phyloP scores from a whole-genome alignment of 2,113 vertebrate species.

The Setophaga kirtlandii region DNA sequence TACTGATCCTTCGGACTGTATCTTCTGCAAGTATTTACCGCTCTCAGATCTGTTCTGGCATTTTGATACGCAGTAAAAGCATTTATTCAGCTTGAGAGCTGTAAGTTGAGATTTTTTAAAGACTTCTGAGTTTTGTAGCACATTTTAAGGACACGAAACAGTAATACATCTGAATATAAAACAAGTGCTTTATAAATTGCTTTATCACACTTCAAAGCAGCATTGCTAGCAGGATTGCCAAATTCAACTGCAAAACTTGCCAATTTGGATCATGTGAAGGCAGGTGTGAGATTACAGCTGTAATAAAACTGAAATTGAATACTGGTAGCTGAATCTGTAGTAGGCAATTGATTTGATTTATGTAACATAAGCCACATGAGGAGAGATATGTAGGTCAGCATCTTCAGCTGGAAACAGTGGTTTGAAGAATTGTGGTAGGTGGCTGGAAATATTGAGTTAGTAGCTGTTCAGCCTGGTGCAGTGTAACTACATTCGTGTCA shows the following conservation, averaged over 20 bases:
- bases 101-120: conserved; percentile 6
- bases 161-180: conserved; percentile 60
- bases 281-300: conserved; percentile 53
- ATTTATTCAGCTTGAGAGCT: conserved; percentile 29
- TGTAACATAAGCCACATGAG: conserved; percentile 34
- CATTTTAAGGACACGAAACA: conserved; percentile 46
- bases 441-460: background rate
- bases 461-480: background rate
- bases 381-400: conserved; percentile 55
- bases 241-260: conserved; percentile 55
- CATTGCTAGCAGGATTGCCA: conserved; percentile 17
- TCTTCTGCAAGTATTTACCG: conserved; percentile 11
- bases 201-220: conserved; percentile 51
- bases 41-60: background rate
- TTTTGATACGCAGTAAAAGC: conserved; percentile 3
- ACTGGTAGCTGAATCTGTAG: conserved; percentile 55
- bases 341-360: conserved; percentile 66
- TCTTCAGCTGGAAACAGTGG: background rate
- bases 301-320: conserved; percentile 68
- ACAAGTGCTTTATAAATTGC: conserved; percentile 59
- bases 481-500: background rate
- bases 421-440: conserved; percentile 34
- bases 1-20: conserved; percentile 36
- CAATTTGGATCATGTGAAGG: conserved; percentile 62
- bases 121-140: conserved; percentile 28